phyloP scores from a whole-genome alignment of 1,140 invertebrate species.

The Orchestia grillus region DNA sequence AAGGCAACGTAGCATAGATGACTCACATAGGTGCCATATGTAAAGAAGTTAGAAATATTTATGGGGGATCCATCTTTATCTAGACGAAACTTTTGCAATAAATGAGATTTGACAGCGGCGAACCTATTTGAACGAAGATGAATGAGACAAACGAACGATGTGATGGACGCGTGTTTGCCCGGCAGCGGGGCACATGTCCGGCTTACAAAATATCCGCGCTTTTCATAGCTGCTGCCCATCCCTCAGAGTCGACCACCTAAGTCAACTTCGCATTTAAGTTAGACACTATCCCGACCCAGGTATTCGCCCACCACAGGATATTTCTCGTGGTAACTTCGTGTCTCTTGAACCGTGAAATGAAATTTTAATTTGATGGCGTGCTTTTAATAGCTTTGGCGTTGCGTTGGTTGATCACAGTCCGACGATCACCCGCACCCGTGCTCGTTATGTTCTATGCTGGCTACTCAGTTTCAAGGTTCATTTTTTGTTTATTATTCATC shows the following conservation, averaged over 20 bases:
- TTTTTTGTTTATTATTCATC: conserved; percentile 1
- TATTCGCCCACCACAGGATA: not conserved
- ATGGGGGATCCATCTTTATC: not conserved
- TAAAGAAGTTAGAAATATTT: not conserved
- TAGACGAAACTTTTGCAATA: not conserved
- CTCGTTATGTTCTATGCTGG: conserved; percentile 34
- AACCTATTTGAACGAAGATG: conserved; percentile 29
- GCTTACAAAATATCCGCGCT: conserved; percentile 37
- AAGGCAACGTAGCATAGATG: not conserved
- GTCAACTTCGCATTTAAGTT: not conserved
- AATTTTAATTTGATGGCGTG: not conserved
- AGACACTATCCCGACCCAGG: not conserved
- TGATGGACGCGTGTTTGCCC: conserved; percentile 44
- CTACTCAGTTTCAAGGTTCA: conserved; percentile 11
- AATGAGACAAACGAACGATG: conserved; percentile 16
- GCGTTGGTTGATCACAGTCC: not conserved
- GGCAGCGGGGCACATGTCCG: conserved; percentile 47
- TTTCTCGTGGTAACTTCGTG: not conserved
- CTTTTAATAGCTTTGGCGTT: not conserved
- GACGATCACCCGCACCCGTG: not conserved
- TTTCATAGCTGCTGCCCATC: not conserved
- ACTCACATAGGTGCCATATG: not conserved
- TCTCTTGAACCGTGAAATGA: not conserved
- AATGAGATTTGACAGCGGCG: not conserved
- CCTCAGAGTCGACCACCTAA: not conserved